Percentiles rank a stretch among this genome's conserved stretches.
Conservation (phyloP, 1,140 invertebrate species). For the Venustaconcha ellipsiformis region DNA sequence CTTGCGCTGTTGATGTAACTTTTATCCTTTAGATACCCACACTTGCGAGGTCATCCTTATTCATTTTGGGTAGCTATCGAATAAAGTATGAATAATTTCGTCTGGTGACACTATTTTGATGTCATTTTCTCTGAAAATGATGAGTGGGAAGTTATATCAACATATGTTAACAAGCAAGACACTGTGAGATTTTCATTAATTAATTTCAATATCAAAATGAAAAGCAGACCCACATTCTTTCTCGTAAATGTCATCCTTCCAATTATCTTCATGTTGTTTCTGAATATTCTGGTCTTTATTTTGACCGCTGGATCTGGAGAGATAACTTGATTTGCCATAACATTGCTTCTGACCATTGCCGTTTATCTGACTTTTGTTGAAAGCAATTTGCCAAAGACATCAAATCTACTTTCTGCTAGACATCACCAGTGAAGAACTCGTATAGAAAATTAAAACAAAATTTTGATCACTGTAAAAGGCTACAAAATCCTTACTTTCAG, state of each 20-base stretch:
- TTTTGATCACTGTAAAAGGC: too few relatives aligned
- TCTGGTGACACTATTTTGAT: constrained; percentile 69
- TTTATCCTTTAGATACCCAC: constrained; percentile 81
- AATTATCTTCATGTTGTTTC: constrained; percentile 72
- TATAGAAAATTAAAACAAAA: too few relatives aligned
- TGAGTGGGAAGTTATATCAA: constrained; percentile 71
- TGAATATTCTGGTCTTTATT: constrained; percentile 73
- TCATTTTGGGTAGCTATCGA: constrained; percentile 40
- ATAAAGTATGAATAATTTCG: constrained; percentile 70
- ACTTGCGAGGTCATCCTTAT: constrained; percentile 71
- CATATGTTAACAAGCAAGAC: neutral
- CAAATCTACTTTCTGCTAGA: constrained; percentile 39
- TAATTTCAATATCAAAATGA: constrained; percentile 45
- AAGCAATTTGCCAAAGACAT: constrained; percentile 73
- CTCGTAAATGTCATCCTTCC: constrained; percentile 73
- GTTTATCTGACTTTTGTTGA: constrained; percentile 73
- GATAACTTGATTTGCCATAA: constrained; percentile 73
- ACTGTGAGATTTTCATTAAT: constrained; percentile 3
- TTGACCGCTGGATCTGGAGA: constrained; percentile 73
- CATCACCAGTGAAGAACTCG: too few relatives aligned
- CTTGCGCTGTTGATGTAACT: constrained; percentile 90
- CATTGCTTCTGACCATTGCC: constrained; percentile 72
- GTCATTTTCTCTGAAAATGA: constrained; percentile 73
- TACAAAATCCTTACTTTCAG: too few relatives aligned
- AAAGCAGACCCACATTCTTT: constrained; percentile 59